Base-by-base conservation (phyloP, 2,888 invertebrate genomes). In the Eledona agricola region DNA sequence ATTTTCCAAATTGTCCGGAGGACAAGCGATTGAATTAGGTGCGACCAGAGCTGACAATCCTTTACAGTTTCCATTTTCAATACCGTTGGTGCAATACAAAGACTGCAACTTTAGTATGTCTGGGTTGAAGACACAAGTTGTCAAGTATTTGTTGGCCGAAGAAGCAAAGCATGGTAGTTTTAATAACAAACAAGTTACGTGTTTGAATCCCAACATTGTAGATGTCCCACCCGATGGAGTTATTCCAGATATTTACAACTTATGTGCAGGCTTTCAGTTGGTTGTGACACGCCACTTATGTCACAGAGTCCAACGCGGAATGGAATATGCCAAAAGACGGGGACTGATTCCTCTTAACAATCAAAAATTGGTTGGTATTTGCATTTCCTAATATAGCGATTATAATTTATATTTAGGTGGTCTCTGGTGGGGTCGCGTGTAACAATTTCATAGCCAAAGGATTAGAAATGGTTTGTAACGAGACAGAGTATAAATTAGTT, bases 381-480 rank as follows among this genome's bases (percentile, higher is more conserved):
- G 4, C 16, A 17, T 25, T 38, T 29, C 13, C 9, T 35, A 12
- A 23, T 7, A 17, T 35, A 28, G n/a, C 34, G 9, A 6, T 13
- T 26, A 9, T 22, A 6, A 26, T 5, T 25, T 26, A n/a, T 2
- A 38, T 72, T 5, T 66, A 88, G 88, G 91, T 95, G 9, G 83
- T 97, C 1, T 95, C 96, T 19, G 98, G 98, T 6, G 98, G 98
- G 38, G 96, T 94, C 13, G 97, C 97, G n/a, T 90, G 92, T 70
- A 98, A 98, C 75, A 80, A 87, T 73, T 90, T 86, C 68, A 86
- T 98, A 38, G 85, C 84, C 35, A 77, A 82, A 58, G 85, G 87
- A 35, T 76, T 99, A 9, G 67, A 81, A 66, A 76, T 84, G 32
- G 72, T 96, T 56, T 89, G 91, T 61, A 68, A 79, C 7, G 80